These are phyloP conservation scores for Ailuropoda melanoleuca DNA, from an alignment of 2,113 vertebrate genomes.

Conservation along the genomic window DNA sequence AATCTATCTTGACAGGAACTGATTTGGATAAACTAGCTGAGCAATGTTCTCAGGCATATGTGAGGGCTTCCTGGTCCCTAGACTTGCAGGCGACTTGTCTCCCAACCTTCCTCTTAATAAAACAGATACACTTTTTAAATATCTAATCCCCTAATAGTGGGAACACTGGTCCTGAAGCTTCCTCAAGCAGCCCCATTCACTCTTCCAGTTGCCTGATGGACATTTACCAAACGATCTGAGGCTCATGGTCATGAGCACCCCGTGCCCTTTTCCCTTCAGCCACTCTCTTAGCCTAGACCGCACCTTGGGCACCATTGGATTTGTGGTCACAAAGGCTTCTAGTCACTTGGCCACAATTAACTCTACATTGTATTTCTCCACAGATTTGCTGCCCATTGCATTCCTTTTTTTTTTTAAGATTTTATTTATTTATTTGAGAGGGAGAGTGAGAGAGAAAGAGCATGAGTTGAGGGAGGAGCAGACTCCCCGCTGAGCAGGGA, in stretches of 20 bases:
- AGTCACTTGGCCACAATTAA: not conserved
- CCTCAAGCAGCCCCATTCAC: not conserved
- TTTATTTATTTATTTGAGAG: too few species aligned
- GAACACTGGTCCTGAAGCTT: not conserved
- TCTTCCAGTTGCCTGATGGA: not conserved
- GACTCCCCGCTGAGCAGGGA: too few species aligned
- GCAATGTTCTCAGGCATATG: not conserved
- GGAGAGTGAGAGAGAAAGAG: too few species aligned
- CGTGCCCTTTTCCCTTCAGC: not conserved
- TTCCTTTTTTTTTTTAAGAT: too few species aligned
- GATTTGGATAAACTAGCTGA: not conserved
- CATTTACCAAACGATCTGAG: not conserved
- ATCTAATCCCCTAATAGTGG: not conserved
- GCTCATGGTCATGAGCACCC: not conserved
- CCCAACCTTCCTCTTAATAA: not conserved
- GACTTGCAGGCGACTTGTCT: not conserved
- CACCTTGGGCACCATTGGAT: not conserved
- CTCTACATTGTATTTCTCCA: constrained; percentile 44
- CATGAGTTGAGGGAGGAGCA: too few species aligned
- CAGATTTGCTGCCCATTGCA: not conserved
- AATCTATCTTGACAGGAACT: not conserved
- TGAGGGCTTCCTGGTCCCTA: not conserved
- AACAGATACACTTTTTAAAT: not conserved
- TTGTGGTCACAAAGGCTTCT: not conserved
- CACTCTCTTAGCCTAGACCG: not conserved